Conservation (phyloP, 2,113 vertebrate species). For the Pterocles burchelli region DNA sequence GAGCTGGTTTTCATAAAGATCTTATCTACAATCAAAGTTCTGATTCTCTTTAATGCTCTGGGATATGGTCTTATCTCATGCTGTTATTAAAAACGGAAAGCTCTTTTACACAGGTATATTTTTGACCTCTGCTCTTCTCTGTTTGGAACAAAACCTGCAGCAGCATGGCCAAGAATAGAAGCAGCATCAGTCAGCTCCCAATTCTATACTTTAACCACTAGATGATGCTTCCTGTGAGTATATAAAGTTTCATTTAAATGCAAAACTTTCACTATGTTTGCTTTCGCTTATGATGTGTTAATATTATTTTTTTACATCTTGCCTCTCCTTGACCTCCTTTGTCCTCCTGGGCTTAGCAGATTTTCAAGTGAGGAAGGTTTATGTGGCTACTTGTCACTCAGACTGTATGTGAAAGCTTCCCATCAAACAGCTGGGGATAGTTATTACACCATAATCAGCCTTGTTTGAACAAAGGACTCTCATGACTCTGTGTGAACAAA, state of each 20-base stretch:
- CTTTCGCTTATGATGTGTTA: background rate
- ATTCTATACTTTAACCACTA: background rate
- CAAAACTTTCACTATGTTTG: slow-evolving; percentile 1
- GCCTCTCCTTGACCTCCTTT: background rate
- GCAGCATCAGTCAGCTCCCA: background rate
- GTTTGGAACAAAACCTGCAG: slow-evolving; percentile 32
- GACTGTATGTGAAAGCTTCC: background rate
- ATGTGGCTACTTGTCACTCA: background rate
- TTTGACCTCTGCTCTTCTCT: slow-evolving; percentile 40
- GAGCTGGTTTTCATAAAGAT: slow-evolving; percentile 45
- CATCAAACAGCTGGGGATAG: background rate
- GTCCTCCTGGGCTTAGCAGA: background rate
- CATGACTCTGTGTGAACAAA: background rate
- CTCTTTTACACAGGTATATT: slow-evolving; percentile 20
- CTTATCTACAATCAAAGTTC: slow-evolving; percentile 47
- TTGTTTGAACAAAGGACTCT: background rate
- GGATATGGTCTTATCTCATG: slow-evolving; percentile 6
- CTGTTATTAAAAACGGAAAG: slow-evolving; percentile 19
- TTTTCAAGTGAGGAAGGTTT: background rate
- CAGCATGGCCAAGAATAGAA: background rate
- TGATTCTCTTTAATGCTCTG: slow-evolving; percentile 24
- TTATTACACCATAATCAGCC: background rate
- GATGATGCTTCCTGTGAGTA: slow-evolving; percentile 7
- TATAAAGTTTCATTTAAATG: slow-evolving; percentile 27
- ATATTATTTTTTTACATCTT: slow-evolving; percentile 27